Evolutionary conservation across 2,888 invertebrate species (phyloP).

Genomic region (Athalia cordata): DNA sequence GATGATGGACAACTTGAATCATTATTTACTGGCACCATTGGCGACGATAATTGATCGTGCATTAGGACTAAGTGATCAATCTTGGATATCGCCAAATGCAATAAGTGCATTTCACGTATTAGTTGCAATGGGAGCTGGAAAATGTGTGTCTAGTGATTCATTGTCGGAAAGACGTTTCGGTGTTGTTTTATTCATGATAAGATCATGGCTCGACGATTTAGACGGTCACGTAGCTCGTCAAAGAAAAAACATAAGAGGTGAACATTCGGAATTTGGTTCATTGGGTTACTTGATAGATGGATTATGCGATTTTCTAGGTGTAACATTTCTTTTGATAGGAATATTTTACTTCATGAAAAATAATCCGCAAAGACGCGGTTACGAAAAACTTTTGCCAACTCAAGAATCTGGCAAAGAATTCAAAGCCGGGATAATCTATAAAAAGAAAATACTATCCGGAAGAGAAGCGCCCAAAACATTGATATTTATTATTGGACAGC

Average conservation of each 20-base stretch:
- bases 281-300: constrained; percentile 90
- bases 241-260: constrained; percentile 84
- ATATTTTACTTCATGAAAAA: constrained; percentile 81
- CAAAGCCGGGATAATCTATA: constrained; percentile 9
- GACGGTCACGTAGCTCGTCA: constrained; percentile 91
- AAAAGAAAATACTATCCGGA: constrained; percentile 56
- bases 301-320: constrained; percentile 86
- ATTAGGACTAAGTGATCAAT: constrained; percentile 78
- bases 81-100: constrained; percentile 86
- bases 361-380: constrained; percentile 84
- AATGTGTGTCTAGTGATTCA: constrained; percentile 84
- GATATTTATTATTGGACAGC: constrained; percentile 81
- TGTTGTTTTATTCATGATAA: constrained; percentile 85
- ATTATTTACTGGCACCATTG: constrained; percentile 87
- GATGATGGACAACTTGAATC: constrained; percentile 88
- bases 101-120: constrained; percentile 88
- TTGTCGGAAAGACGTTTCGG: constrained; percentile 83
- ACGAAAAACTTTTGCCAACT: constrained; percentile 80
- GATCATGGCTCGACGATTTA: constrained; percentile 89
- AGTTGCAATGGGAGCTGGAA: constrained; percentile 84
- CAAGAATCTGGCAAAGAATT: constrained; percentile 53
- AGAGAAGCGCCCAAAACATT: constrained; percentile 81
- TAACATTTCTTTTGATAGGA: constrained; percentile 82
- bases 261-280: constrained; percentile 87
- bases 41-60: constrained; percentile 84